Evolutionary conservation across 2,797 vertebrate species (phyloP).

Genomic region (Acrossocheilus wenchowensis): DNA sequence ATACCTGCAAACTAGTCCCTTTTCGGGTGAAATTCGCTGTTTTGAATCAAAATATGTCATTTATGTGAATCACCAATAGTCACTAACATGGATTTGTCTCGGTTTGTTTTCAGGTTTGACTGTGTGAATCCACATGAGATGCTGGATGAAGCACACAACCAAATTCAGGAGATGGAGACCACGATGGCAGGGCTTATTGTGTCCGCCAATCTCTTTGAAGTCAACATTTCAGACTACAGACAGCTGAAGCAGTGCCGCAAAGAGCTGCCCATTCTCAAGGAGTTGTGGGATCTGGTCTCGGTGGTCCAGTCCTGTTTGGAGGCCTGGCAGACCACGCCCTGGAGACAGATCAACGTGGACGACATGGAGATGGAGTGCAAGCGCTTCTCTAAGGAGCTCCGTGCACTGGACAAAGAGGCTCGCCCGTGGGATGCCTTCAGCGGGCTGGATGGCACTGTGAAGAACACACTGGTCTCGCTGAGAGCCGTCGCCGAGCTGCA

Average conservation of each 20-base stretch:
- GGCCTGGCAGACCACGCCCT: constrained; percentile 86
- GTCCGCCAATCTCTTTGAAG: constrained; percentile 90
- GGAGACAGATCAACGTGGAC: constrained; percentile 89
- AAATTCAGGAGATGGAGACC: constrained; percentile 87
- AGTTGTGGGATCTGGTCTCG: constrained; percentile 90
- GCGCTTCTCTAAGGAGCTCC: constrained; percentile 85
- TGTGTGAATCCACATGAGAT: constrained; percentile 80
- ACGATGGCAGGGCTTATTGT: constrained; percentile 84
- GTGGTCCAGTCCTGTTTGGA: constrained; percentile 84
- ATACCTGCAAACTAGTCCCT: too few relatives aligned
- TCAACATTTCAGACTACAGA: constrained; percentile 87
- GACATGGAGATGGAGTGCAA: constrained; percentile 92
- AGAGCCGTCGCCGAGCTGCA: constrained; percentile 90
- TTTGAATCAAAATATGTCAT: too few relatives aligned
- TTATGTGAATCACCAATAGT: too few relatives aligned
- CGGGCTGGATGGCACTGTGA: constrained; percentile 85
- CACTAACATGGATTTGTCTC: neutral
- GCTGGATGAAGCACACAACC: constrained; percentile 81
- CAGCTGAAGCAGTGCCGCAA: constrained; percentile 91
- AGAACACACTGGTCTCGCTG: constrained; percentile 87
- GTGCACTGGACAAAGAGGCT: constrained; percentile 88
- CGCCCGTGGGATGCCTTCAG: constrained; percentile 88
- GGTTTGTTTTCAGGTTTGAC: constrained; percentile 81
- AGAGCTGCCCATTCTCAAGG: constrained; percentile 88
- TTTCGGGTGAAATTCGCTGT: too few relatives aligned